Percentiles rank a stretch among this genome's conserved stretches.
Conservation (phyloP, 2,888 invertebrate species). For the Agapostemon virescens region DNA sequence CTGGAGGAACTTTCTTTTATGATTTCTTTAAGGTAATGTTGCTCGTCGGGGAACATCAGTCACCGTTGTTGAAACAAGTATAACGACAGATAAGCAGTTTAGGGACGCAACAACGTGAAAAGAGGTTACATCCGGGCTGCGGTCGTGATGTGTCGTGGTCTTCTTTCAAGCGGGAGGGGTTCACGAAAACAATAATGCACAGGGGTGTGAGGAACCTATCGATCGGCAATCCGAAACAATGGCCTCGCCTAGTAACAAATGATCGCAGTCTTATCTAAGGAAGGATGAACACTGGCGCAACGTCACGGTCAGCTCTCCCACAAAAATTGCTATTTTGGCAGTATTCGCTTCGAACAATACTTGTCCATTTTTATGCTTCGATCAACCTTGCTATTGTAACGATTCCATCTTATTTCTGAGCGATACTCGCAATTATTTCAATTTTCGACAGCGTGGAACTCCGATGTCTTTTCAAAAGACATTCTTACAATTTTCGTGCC, state of each 20-base stretch:
- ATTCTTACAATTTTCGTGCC: not conserved
- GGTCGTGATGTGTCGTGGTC: constrained; percentile 51
- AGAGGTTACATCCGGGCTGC: constrained; percentile 38
- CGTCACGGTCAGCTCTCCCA: constrained; percentile 70
- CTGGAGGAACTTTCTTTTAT: not conserved
- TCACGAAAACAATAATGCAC: constrained; percentile 76
- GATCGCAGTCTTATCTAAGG: constrained; percentile 76
- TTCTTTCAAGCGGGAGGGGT: constrained; percentile 58
- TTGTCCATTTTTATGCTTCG: constrained; percentile 20
- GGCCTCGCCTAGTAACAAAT: constrained; percentile 78
- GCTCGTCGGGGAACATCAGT: constrained; percentile 25
- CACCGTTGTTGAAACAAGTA: constrained; percentile 27
- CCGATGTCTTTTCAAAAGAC: too few relatives aligned
- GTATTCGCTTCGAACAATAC: constrained; percentile 42
- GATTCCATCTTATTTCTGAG: not conserved
- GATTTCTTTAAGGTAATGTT: constrained; percentile 16
- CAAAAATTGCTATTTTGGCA: constrained; percentile 54
- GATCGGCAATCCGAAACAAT: constrained; percentile 78
- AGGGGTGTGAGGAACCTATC: constrained; percentile 70
- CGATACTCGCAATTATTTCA: not conserved
- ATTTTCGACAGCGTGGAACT: not conserved
- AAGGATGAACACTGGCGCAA: constrained; percentile 53
- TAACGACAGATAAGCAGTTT: constrained; percentile 42
- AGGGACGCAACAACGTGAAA: constrained; percentile 47
- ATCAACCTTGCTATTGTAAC: not conserved